Conservation (phyloP, 2,797 vertebrate species). For the Manis pentadactyla region DNA sequence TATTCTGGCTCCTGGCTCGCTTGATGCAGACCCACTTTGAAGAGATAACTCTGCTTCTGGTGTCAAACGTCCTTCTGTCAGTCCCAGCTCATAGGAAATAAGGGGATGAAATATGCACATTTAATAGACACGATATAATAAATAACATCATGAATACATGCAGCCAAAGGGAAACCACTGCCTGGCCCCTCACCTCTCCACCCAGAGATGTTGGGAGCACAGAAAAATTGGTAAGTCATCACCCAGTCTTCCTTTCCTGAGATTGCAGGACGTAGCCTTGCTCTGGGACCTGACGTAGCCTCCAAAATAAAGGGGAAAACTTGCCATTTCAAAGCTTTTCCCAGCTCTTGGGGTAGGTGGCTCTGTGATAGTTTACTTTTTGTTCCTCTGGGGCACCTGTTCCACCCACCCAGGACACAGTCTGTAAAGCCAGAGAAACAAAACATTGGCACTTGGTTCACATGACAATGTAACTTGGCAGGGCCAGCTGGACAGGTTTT, state of each 20-base stretch:
- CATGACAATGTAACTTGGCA: not conserved
- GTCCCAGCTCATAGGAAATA: not conserved
- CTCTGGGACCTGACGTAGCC: not conserved
- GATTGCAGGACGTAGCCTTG: not conserved
- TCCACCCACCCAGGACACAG: not conserved
- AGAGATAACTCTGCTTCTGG: slow-evolving; percentile 6
- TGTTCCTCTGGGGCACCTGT: not conserved
- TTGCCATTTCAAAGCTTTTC: slow-evolving; percentile 7
- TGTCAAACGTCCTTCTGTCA: not conserved
- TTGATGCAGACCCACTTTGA: not conserved
- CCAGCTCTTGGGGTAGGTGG: not conserved
- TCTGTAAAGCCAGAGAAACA: not conserved
- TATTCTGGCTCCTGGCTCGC: not conserved
- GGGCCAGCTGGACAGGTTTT: not conserved
- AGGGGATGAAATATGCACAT: not conserved
- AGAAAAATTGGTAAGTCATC: not conserved
- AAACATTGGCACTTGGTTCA: not conserved
- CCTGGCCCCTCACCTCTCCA: not conserved
- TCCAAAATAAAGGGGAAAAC: not conserved
- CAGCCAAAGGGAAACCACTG: not conserved
- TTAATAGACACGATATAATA: not conserved
- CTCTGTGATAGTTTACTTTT: not conserved
- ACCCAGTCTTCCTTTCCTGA: not conserved
- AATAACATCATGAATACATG: not conserved
- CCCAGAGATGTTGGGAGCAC: not conserved